A percentile compares a stretch with the other conserved stretches of the same genome.
phyloP scores from a whole-genome alignment of 2,888 invertebrate genomes.

The Strigamia maritima region DNA sequence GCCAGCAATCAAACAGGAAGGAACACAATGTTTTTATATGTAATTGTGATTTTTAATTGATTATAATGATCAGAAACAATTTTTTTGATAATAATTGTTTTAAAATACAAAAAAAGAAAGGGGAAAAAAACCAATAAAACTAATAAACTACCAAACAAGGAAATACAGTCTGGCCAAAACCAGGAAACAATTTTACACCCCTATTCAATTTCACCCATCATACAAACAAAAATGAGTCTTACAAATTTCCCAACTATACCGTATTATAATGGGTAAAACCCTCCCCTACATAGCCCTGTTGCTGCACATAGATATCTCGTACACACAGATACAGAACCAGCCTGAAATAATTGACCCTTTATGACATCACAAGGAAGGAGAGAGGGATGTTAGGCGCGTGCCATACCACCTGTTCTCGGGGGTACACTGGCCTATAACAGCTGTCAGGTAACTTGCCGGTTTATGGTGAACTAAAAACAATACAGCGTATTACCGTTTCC shows the following conservation, averaged over 20 bases:
- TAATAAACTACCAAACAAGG: neutral
- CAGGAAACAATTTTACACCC: neutral
- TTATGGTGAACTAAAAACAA: neutral
- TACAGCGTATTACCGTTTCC: conserved; percentile 15
- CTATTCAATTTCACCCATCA: neutral
- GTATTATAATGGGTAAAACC: neutral
- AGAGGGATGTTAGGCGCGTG: conserved; percentile 6
- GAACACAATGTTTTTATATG: neutral
- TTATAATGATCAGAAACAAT: neutral
- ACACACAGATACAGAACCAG: neutral
- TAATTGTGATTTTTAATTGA: neutral
- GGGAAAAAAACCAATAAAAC: neutral
- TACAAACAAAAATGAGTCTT: neutral
- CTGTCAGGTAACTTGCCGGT: conserved; percentile 9
- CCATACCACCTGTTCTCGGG: conserved; percentile 14
- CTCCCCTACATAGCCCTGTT: neutral
- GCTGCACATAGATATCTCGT: neutral
- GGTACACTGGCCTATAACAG: conserved; percentile 10
- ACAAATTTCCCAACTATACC: neutral
- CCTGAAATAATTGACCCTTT: conserved; percentile 9
- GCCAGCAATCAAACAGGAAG: neutral
- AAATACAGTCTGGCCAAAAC: neutral
- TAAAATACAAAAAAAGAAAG: neutral
- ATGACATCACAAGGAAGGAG: conserved; percentile 15
- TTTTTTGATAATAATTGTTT: neutral